Conservation (phyloP, 1,140 invertebrate genomes). For the Cydia amplana region DNA sequence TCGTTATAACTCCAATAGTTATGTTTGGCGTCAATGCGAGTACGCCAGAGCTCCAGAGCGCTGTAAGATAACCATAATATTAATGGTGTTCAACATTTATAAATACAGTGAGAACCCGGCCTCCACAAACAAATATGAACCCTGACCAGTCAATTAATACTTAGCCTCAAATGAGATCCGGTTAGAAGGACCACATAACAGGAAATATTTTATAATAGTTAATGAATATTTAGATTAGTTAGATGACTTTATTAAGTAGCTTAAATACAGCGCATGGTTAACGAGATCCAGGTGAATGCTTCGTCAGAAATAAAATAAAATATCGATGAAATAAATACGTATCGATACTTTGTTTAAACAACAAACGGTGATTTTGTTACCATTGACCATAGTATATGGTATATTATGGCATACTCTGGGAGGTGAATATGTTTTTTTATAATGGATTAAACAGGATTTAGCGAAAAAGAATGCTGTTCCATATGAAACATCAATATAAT, state of each 20-base stretch:
- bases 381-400: too few species aligned
- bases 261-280: not conserved
- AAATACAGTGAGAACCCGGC: conserved; percentile 3
- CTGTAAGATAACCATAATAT: conserved; percentile 65
- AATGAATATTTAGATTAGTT: not conserved
- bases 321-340: not conserved
- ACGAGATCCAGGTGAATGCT: not conserved
- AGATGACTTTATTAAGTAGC: not conserved
- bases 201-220: not conserved
- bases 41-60: conserved; percentile 89
- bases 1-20: conserved; percentile 99
- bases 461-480: too few species aligned
- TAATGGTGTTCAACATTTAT: not conserved
- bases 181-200: conserved; percentile 2
- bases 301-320: not conserved
- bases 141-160: conserved; percentile 1
- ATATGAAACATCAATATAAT: too few species aligned
- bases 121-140: not conserved
- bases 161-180: not conserved
- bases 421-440: too few species aligned
- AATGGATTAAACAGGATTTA: too few species aligned
- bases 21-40: conserved; percentile 92
- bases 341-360: too few species aligned
- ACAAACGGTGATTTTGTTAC: too few species aligned
- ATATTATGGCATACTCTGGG: too few species aligned